Evolutionary conservation across 2,113 vertebrate species (phyloP), one percentile per base, ranked within the genome.

Genomic region (Morphnarchus princeps): DNA sequence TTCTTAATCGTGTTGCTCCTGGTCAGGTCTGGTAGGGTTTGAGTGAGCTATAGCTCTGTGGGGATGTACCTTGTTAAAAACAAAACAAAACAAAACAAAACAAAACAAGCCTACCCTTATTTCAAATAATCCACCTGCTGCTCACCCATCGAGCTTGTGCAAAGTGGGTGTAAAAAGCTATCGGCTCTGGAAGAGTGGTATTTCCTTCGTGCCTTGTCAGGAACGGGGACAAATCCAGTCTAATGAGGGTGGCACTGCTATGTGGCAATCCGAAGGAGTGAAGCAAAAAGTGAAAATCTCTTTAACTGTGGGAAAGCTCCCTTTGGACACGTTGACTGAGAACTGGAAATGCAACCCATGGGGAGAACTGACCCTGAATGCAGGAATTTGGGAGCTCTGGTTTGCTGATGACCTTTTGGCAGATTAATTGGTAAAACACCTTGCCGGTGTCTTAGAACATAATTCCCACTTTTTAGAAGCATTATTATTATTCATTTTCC

Each of bases 121-220:
- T 95, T 90, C 87, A 97, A 85, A 87, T 96, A 92, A 96, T 97
- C 88, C 94, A 87, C 94, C 59, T 83, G 87, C 89, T 82, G 66
- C 67, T 92, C 87, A 45, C 40, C 76, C 93, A 80, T 28, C 65
- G 58, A 90, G 78, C 32, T 88, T 87, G 82, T 84, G 70, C 81
- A 85, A 86, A 93, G 58, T 34, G 74, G 45, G 34, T 70, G 71
- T 87, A 62, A 93, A 96, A 93, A 87, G 66, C 81, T 52, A 15
- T 72, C 8, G 9, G 45, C 59, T 62, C 82, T 77, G 55, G 50
- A 58, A 90, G 58, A 91, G 62, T 16, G 49, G 58, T 66, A 57
- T 90, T 97, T 90, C 87, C 79, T 93, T 80, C 34, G 1, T 74
- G 78, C 74, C 81, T 85, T 91, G 82, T 92, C 62, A 74, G 82